Conservation (phyloP, 2,797 vertebrate genomes). For the Takifugu rubripes region DNA sequence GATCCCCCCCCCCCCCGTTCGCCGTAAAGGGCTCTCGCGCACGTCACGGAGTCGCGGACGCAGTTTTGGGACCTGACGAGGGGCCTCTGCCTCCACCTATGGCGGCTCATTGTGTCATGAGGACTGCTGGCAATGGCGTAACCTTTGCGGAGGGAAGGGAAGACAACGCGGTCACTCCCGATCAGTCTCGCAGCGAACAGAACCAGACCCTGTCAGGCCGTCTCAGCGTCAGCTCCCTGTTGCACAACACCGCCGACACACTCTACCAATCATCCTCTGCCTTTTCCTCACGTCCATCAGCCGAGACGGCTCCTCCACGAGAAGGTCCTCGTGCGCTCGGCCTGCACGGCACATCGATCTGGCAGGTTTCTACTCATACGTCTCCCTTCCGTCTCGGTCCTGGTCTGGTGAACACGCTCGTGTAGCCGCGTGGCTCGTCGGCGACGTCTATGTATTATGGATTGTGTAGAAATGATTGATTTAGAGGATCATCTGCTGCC, state of each 20-base stretch:
- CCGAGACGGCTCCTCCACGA: conserved; percentile 33
- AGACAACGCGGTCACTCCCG: conserved; percentile 73
- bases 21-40: conserved; percentile 14
- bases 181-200: conserved; percentile 66
- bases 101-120: conserved; percentile 71
- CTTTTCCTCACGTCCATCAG: conserved; percentile 44
- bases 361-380: conserved; percentile 38
- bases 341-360: conserved; percentile 22
- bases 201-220: conserved; percentile 75
- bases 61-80: conserved; percentile 52
- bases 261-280: conserved; percentile 46
- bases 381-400: conserved; percentile 30
- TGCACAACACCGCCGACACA: conserved; percentile 45
- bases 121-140: conserved; percentile 77
- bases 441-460: conserved; percentile 54
- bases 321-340: conserved; percentile 17
- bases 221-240: conserved; percentile 67
- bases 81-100: conserved; percentile 42
- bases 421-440: conserved; percentile 25
- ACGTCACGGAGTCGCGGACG: conserved; percentile 1
- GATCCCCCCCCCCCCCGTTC: conserved; percentile 9
- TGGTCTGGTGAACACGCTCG: too few species aligned
- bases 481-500: conserved; percentile 64
- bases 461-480: conserved; percentile 70
- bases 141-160: conserved; percentile 71